Evolutionary conservation across 2,797 vertebrate species (phyloP).

Genomic region (Coregonus sp.): DNA sequence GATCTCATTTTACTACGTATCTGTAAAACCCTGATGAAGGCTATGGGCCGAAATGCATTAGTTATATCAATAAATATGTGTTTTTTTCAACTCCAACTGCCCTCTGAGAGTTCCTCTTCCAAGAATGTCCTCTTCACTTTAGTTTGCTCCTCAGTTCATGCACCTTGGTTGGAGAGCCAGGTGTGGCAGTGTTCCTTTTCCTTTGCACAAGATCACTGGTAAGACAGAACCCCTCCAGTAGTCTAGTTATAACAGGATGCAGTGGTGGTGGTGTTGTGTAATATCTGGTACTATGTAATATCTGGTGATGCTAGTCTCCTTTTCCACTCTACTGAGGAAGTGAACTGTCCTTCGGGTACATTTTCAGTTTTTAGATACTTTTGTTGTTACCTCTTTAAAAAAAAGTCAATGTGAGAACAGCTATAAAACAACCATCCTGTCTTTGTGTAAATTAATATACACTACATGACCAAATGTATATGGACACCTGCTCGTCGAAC

Average conservation of each 20-base stretch:
- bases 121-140: too few species aligned
- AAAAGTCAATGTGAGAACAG: neutral
- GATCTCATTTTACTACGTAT: neutral
- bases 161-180: too few species aligned
- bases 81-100: neutral
- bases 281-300: too few species aligned
- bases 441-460: constrained; percentile 8
- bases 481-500: too few species aligned
- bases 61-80: neutral
- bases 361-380: neutral
- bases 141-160: too few species aligned
- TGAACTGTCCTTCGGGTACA: neutral
- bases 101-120: neutral
- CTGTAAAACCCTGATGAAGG: neutral
- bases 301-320: neutral
- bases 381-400: too few species aligned
- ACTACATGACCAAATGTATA: too few species aligned
- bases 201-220: too few species aligned
- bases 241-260: too few species aligned
- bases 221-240: too few species aligned
- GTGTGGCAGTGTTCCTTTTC: too few species aligned
- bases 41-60: neutral
- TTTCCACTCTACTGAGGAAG: neutral
- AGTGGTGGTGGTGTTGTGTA: too few species aligned
- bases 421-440: neutral